Base-by-base conservation (phyloP, 1,140 invertebrate species). In the Asbolus verrucosus region DNA sequence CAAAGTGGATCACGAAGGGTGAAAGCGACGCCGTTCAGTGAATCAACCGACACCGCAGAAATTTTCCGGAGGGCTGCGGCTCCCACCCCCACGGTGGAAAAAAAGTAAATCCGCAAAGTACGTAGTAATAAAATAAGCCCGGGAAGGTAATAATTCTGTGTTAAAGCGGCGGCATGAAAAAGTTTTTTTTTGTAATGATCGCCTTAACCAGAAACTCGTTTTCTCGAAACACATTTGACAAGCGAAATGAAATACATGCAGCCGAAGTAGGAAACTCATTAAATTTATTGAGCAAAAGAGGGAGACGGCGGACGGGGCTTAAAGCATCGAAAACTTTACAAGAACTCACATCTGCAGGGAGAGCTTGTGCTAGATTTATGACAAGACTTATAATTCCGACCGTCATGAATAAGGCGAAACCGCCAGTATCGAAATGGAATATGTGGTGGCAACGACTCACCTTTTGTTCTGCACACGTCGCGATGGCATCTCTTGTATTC, bases 301-400 rank as follows among this genome's bases (percentile, higher is more conserved):
- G 21, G 16, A 38, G 21, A 63, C 21, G 38, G 60, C 33, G 39
- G 19, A 63, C 33, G 0, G 30, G 13, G 60, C 33, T 61, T 63
- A 63, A 36, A 63, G 16, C 60, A 39, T 39, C 60, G 31, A 63
- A 63, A 63, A 63, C 60, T 63, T 63, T 63, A 63, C 38, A 63
- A 63, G 60, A 63, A 63, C 60, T 63, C 60, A 24, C 38, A 63
- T 63, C 60, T 63, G 31, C 9, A 63, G 33, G 33, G 60, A 63
- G 60, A 63, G 60, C 33, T 63, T 63, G 60, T 63, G 21, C 31
- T 38, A 63, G 21, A 63, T 63, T 63, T 63, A 63, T 63, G 33
- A 63, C 33, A 16, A 14, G 60, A 63, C 60, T 63, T 63, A 63
- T 63, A 63, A 61, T 63, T 63, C 60, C 38, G 33, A 39, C 15